A percentile compares a stretch with the other conserved stretches of the same genome.
Conservation (phyloP, 2,888 invertebrate species). For the Meiosimyza platycephala region DNA sequence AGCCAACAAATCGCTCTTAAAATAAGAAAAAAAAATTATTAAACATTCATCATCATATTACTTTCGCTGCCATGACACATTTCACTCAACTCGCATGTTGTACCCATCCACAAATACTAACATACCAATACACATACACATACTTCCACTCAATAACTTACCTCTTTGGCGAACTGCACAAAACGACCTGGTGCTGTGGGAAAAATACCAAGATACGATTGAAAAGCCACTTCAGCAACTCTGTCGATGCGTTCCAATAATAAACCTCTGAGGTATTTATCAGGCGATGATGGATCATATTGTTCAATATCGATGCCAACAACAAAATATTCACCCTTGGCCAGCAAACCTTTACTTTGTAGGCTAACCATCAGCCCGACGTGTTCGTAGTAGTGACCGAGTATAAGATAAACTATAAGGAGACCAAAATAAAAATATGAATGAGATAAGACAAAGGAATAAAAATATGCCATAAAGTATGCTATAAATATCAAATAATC, state of each 20-base stretch:
- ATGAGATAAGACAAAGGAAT: neutral
- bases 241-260: slow-evolving; percentile 72
- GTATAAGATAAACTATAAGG: slow-evolving; percentile 84
- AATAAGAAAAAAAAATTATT: too few relatives aligned
- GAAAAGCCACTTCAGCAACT: slow-evolving; percentile 77
- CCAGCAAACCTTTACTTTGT: slow-evolving; percentile 83
- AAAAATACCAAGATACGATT: slow-evolving; percentile 84
- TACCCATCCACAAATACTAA: neutral
- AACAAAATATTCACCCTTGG: slow-evolving; percentile 92
- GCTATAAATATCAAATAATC: neutral
- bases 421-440: slow-evolving; percentile 10
- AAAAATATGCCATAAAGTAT: slow-evolving; percentile 5
- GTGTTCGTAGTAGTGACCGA: slow-evolving; percentile 92
- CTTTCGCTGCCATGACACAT: neutral
- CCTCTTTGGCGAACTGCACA: slow-evolving; percentile 74
- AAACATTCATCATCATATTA: neutral
- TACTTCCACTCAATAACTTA: slow-evolving; percentile 45
- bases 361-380: slow-evolving; percentile 90
- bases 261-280: slow-evolving; percentile 83
- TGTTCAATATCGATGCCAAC: slow-evolving; percentile 92
- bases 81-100: neutral
- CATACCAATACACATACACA: too few relatives aligned
- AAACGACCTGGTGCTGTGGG: slow-evolving; percentile 82
- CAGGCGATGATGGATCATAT: slow-evolving; percentile 82
- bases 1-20: too few relatives aligned